Conservation (phyloP, 2,113 vertebrate species). For the Pogona vitticeps region DNA sequence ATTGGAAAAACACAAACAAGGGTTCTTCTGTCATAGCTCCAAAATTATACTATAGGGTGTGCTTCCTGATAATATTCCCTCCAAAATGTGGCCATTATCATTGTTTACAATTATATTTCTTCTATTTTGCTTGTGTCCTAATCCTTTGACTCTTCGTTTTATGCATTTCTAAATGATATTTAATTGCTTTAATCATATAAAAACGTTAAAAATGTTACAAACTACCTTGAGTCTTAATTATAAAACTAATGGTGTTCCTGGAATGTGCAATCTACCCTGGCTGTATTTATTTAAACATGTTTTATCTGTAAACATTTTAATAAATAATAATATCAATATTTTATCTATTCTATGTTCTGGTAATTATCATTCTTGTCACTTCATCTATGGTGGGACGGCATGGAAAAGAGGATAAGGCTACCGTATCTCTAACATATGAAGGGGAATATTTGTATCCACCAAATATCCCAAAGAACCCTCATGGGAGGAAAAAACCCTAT, state of each 20-base stretch:
- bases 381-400: too few species aligned
- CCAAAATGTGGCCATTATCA: background rate
- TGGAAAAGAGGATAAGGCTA: too few species aligned
- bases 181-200: background rate
- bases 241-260: background rate
- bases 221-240: background rate
- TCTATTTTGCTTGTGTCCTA: background rate
- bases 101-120: background rate
- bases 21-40: background rate
- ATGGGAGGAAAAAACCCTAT: too few species aligned
- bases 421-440: too few species aligned
- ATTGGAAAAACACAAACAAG: background rate
- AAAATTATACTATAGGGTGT: background rate
- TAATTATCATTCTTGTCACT: too few species aligned
- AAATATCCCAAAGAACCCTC: too few species aligned
- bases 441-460: too few species aligned
- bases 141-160: background rate
- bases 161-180: background rate
- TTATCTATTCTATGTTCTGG: background rate
- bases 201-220: background rate
- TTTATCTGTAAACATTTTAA: background rate
- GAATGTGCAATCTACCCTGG: background rate
- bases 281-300: background rate
- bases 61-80: background rate
- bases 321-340: background rate